Base-by-base conservation (phyloP, 2,888 invertebrate species). In the Peribatodes rhomboidaria region DNA sequence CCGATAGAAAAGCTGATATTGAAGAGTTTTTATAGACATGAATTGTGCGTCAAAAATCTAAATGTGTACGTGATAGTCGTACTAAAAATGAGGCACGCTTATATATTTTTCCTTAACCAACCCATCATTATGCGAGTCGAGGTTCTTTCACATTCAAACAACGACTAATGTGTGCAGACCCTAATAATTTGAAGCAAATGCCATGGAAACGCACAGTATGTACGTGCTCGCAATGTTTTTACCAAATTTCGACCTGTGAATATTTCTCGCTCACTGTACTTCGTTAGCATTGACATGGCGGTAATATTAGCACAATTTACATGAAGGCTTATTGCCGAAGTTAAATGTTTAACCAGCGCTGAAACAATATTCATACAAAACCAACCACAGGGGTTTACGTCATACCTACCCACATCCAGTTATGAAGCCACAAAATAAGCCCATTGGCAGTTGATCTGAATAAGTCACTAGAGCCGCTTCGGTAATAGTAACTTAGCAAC, bases 241-340 rank as follows among this genome's bases (percentile, higher is more conserved):
- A 2, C 61, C 33, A 49, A 52, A 59, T 61, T 59, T 53, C 46
- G 22, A 46, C 46, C 46, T 58, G 61, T 39, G 42, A 67, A 62
- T 62, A 65, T 69, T 59, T 65, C 57, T 59, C 46, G 20, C 52
- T 46, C 18, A 14, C 4, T 57, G 52, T 65, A 65, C 55, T 68
- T 70, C 63, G 65, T 68, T 70, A 70, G 60, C 68, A 63, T 67
- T 61, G 69, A 70, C 67, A 65, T 56, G 53, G 44, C 20, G 61
- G 62, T 72, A 69, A 70, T 68, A 61, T 70, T 58, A 56, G 52
- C 62, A 65, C 47, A 65, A 66, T 72, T 69, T 66, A 68, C 69
- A 70, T 60, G 56, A 62, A 11, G 50, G 61, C 63, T 70, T 67
- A 72, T 70, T 62, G 70, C 65, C 64, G 9, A 44, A 66, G 67